Evolutionary conservation across 2,888 invertebrate species (phyloP).

Genomic region (Polyploca ridens): DNA sequence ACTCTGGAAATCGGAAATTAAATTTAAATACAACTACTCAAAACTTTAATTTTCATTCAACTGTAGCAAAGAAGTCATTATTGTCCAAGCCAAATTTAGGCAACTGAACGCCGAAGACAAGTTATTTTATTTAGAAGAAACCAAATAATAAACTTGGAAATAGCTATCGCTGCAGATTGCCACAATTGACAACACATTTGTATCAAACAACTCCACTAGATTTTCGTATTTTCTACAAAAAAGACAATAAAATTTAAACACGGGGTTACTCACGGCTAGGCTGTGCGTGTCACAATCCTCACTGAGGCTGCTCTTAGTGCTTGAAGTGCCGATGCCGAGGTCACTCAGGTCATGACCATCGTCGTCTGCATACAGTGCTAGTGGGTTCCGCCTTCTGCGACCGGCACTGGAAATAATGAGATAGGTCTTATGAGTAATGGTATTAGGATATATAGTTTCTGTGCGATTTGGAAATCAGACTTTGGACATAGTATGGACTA

Average conservation of each 20-base stretch:
- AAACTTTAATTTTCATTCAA: not conserved
- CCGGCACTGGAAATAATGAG: constrained; percentile 67
- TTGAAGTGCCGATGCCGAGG: constrained; percentile 90
- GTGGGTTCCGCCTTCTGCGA: constrained; percentile 80
- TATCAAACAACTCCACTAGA: too few relatives aligned
- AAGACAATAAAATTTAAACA: too few relatives aligned
- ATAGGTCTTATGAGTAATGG: constrained; percentile 15
- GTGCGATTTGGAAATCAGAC: too few relatives aligned
- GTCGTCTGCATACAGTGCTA: constrained; percentile 91
- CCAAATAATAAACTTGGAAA: too few relatives aligned
- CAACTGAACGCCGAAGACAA: too few relatives aligned
- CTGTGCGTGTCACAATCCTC: constrained; percentile 87
- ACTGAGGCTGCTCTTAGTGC: constrained; percentile 87
- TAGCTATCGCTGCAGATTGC: too few relatives aligned
- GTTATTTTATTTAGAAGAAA: too few relatives aligned
- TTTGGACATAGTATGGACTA: too few relatives aligned
- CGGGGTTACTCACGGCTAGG: constrained; percentile 80
- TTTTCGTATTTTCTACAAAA: too few relatives aligned
- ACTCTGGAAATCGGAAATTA: constrained; percentile 74
- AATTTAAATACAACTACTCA: not conserved
- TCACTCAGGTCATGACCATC: constrained; percentile 94
- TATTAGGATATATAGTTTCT: not conserved
- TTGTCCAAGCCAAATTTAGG: too few relatives aligned
- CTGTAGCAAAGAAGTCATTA: not conserved
- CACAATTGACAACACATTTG: too few relatives aligned